Percentiles rank a stretch among this genome's conserved stretches.
These are phyloP conservation scores for Heliothis subflexa DNA, from an alignment of 1,140 invertebrate genomes.

Conservation along the genomic window DNA sequence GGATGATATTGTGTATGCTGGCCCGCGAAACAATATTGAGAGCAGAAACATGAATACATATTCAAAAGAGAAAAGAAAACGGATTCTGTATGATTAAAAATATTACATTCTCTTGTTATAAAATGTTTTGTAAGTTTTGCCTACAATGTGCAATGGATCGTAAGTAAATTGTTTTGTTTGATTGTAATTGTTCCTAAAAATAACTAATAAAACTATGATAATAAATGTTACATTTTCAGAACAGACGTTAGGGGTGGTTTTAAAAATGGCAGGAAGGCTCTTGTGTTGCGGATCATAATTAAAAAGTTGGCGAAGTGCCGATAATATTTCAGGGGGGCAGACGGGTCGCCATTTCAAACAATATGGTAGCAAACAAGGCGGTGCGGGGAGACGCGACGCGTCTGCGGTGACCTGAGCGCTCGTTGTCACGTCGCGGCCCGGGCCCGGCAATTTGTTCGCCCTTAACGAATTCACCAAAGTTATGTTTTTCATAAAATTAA, in stretches of 20 bases:
- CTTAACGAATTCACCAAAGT: slow-evolving; percentile 72
- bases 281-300: slow-evolving; percentile 42
- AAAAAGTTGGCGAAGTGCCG: slow-evolving; percentile 46
- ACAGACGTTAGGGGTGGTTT: not conserved
- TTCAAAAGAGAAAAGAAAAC: slow-evolving; percentile 65
- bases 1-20: slow-evolving; percentile 74
- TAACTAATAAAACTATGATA: not conserved
- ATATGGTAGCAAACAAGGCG: slow-evolving; percentile 49
- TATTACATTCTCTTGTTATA: slow-evolving; percentile 26
- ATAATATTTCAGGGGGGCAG: slow-evolving; percentile 47
- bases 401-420: slow-evolving; percentile 70
- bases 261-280: slow-evolving; percentile 29
- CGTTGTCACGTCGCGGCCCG: slow-evolving; percentile 72
- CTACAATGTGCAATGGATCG: not conserved
- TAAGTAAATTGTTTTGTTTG: slow-evolving; percentile 1
- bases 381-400: slow-evolving; percentile 35
- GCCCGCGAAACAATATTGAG: slow-evolving; percentile 75
- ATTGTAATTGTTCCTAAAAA: not conserved
- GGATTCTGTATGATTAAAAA: slow-evolving; percentile 50
- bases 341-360: slow-evolving; percentile 47
- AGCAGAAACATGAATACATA: slow-evolving; percentile 72
- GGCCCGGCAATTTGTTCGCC: slow-evolving; percentile 70
- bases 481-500: slow-evolving; percentile 75
- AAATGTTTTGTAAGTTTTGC: not conserved
- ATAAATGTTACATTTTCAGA: not conserved